These are phyloP conservation scores for Tenthredo livida DNA, from an alignment of 2,888 invertebrate genomes.

Conservation along the genomic window DNA sequence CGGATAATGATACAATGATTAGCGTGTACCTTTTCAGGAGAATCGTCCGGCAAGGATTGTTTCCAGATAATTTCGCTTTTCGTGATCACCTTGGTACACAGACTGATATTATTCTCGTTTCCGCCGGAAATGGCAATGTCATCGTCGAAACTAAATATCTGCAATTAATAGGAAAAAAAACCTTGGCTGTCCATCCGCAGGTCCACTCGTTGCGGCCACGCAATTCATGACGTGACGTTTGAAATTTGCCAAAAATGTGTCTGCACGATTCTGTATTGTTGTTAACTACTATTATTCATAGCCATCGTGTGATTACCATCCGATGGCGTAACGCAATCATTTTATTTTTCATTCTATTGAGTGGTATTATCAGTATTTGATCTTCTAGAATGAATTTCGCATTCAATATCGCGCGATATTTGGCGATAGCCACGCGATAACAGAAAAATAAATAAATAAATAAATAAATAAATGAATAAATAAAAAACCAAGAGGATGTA, in stretches of 20 bases:
- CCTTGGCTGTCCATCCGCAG: slow-evolving; percentile 33
- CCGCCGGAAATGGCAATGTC: slow-evolving; percentile 69
- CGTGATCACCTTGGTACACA: slow-evolving; percentile 66
- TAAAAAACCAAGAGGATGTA: not conserved
- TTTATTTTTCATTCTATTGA: not conserved
- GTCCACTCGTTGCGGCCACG: not conserved
- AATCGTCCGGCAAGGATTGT: slow-evolving; percentile 10
- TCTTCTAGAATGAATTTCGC: not conserved
- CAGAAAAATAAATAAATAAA: too few relatives aligned
- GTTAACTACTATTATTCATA: slow-evolving; percentile 21
- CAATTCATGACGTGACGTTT: not conserved
- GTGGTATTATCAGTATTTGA: not conserved
- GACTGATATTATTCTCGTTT: slow-evolving; percentile 65
- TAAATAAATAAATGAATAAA: too few relatives aligned
- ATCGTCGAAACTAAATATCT: slow-evolving; percentile 50
- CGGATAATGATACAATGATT: slow-evolving; percentile 24
- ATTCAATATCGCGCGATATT: not conserved
- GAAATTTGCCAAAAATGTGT: slow-evolving; percentile 22
- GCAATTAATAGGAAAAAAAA: slow-evolving; percentile 48
- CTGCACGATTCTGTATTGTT: not conserved
- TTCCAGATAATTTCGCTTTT: slow-evolving; percentile 60
- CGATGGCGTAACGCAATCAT: not conserved
- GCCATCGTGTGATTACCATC: slow-evolving; percentile 11
- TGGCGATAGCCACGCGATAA: not conserved
- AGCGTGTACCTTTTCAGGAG: slow-evolving; percentile 34